Conservation (phyloP, 2,888 invertebrate genomes). For the Sturmia bella region DNA sequence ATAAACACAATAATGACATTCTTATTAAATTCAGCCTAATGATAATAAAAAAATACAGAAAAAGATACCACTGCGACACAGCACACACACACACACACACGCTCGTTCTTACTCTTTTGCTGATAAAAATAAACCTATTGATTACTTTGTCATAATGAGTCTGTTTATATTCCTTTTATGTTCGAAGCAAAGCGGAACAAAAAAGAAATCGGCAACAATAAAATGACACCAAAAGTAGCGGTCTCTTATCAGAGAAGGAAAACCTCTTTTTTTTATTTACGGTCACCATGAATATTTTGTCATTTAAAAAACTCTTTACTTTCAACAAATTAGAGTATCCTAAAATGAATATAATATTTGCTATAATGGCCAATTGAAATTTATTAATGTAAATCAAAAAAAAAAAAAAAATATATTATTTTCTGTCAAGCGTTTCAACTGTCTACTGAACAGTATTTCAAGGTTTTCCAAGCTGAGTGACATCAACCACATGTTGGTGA, state of each 20-base stretch:
- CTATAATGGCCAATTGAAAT: too few relatives aligned
- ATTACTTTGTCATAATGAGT: constrained; percentile 58
- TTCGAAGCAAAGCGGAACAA: constrained; percentile 7
- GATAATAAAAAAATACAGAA: not conserved
- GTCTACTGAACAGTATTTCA: too few relatives aligned
- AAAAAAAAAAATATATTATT: too few relatives aligned
- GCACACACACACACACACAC: constrained; percentile 6
- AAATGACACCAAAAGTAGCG: not conserved
- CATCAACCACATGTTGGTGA: too few relatives aligned
- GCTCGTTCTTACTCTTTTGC: not conserved
- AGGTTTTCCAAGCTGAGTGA: too few relatives aligned
- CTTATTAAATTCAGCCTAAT: constrained; percentile 33
- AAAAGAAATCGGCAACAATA: not conserved
- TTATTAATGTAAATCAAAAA: too few relatives aligned
- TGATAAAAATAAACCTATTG: constrained; percentile 42
- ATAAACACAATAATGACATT: constrained; percentile 47
- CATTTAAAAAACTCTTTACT: too few relatives aligned
- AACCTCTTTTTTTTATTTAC: not conserved
- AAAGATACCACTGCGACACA: not conserved
- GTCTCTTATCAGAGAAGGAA: not conserved
- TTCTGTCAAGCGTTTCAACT: too few relatives aligned
- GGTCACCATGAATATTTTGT: too few relatives aligned
- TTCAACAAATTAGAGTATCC: too few relatives aligned
- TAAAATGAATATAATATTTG: too few relatives aligned
- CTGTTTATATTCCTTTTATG: constrained; percentile 43